Percentiles rank a stretch among this genome's conserved stretches.
Evolutionary conservation across 2,888 invertebrate genomes (phyloP).

Genomic region (Nomada ruficornis): DNA sequence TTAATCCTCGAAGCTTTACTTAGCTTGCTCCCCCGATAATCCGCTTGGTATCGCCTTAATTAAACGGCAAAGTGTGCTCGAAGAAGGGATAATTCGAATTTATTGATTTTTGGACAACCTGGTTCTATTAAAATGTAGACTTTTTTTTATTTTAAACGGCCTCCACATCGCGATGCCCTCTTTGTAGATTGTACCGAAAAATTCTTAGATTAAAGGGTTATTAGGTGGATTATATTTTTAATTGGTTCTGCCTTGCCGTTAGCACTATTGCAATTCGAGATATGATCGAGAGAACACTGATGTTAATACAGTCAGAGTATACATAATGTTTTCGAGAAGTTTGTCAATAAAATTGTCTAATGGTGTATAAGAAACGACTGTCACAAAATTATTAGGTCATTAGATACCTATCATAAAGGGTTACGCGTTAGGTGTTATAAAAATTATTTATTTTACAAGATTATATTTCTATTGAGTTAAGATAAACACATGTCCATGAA

Average conservation of each 20-base stretch:
- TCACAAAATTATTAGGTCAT: too few relatives aligned
- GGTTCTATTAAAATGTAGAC: slow-evolving; percentile 3
- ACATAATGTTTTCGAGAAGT: too few relatives aligned
- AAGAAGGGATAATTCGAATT: slow-evolving; percentile 47
- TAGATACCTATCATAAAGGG: too few relatives aligned
- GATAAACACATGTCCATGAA: neutral
- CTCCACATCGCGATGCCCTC: neutral
- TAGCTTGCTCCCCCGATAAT: slow-evolving; percentile 30
- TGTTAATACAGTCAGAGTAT: too few relatives aligned
- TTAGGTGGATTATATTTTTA: neutral
- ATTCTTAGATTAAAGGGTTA: neutral
- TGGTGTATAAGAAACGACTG: too few relatives aligned
- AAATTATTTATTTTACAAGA: too few relatives aligned
- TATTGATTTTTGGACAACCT: slow-evolving; percentile 31
- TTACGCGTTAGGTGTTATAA: too few relatives aligned
- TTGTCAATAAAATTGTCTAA: too few relatives aligned
- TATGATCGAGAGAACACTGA: neutral
- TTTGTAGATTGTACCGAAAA: neutral
- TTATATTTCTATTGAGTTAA: neutral
- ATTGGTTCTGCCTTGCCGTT: too few relatives aligned
- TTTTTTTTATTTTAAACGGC: neutral
- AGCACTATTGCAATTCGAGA: neutral
- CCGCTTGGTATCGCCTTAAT: slow-evolving; percentile 36
- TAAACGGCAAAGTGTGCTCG: slow-evolving; percentile 11
- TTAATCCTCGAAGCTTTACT: slow-evolving; percentile 30